These are phyloP conservation scores for Lates calcarifer DNA, from an alignment of 2,113 vertebrate genomes.

Conservation along the genomic window DNA sequence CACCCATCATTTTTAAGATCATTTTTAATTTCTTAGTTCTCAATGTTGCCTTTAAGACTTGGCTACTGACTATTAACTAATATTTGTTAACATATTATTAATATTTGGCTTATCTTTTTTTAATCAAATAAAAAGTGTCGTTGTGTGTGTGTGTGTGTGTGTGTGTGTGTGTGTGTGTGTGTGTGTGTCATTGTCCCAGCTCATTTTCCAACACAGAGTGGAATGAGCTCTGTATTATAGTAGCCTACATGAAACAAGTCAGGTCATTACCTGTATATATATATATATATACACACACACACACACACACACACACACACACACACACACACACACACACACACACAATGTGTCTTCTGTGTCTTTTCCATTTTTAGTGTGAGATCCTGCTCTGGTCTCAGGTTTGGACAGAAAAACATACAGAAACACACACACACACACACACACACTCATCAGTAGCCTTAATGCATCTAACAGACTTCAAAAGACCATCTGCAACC, in stretches of 20 bases:
- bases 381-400: constrained; percentile 4
- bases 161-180: not conserved
- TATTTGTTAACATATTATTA: no score
- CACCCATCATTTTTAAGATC: no score
- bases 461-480: constrained; percentile 14
- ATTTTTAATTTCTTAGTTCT: not conserved
- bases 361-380: no score
- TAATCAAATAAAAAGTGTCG: no score
- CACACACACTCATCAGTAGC: constrained; percentile 29
- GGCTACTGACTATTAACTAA: no score
- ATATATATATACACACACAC: constrained; percentile 24
- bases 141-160: not conserved
- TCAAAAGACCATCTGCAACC: constrained; percentile 50
- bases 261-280: constrained; percentile 33
- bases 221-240: constrained; percentile 54
- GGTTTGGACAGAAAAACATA: constrained; percentile 27
- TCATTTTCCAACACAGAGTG: constrained; percentile 63
- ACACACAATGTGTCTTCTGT: constrained; percentile 16
- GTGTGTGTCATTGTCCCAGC: constrained; percentile 40
- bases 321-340: constrained; percentile 20
- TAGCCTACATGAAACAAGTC: constrained; percentile 17
- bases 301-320: constrained; percentile 13
- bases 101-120: no score
- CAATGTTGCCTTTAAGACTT: no score
- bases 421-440: no score